These are phyloP conservation scores for Bothrops jararaca DNA, from an alignment of 2,113 vertebrate genomes.

Conservation along the genomic window DNA sequence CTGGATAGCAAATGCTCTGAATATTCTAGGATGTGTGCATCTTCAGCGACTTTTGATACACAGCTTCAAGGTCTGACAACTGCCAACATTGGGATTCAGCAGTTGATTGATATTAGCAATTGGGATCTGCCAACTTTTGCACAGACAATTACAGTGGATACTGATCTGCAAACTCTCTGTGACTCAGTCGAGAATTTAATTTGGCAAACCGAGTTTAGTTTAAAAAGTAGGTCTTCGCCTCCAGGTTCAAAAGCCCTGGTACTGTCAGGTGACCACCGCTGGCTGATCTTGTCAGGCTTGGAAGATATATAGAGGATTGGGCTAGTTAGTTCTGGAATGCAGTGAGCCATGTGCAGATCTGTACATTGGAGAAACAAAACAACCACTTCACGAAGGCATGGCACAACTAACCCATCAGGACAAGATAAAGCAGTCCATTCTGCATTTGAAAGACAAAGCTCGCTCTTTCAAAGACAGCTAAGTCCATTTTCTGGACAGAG, in stretches of 20 bases:
- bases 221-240: background rate
- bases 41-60: conserved; percentile 1
- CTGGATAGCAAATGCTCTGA: background rate
- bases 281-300: background rate
- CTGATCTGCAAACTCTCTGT: background rate
- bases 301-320: background rate
- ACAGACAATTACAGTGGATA: background rate
- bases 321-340: background rate
- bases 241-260: background rate
- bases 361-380: too few relatives aligned
- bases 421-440: too few relatives aligned
- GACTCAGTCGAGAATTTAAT: background rate
- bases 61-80: background rate
- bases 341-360: too few relatives aligned
- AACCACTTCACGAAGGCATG: too few relatives aligned
- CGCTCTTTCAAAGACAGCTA: too few relatives aligned
- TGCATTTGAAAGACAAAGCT: too few relatives aligned
- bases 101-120: background rate
- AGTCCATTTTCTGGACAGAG: too few relatives aligned
- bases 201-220: background rate
- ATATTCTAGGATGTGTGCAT: background rate
- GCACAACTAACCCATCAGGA: too few relatives aligned
- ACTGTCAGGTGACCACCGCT: background rate
- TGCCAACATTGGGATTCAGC: background rate
- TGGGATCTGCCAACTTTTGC: background rate